Conservation (phyloP, 2,888 invertebrate species). For the Stenotaenia linearis region DNA sequence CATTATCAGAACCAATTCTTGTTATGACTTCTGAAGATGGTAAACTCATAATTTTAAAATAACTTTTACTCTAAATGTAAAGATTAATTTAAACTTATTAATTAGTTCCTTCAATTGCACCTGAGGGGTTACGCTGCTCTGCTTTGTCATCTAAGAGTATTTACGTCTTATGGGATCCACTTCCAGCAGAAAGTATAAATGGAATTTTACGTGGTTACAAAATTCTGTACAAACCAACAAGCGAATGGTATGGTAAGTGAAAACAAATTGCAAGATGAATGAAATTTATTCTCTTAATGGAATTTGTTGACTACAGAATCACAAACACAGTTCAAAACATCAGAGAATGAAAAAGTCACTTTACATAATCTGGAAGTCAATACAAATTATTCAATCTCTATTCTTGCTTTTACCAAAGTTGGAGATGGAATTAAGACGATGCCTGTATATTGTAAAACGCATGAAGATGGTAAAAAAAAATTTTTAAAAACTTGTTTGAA, state of each 20-base stretch:
- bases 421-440: constrained; percentile 75
- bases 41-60: neutral
- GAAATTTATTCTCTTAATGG: no score
- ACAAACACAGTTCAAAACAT: neutral
- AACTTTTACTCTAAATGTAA: neutral
- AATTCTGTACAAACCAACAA: neutral
- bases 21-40: neutral
- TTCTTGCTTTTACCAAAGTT: constrained; percentile 74
- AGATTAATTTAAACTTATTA: neutral
- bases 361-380: constrained; percentile 59
- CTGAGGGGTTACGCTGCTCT: neutral
- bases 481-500: neutral
- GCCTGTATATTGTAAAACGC: constrained; percentile 72
- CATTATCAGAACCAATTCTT: neutral
- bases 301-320: neutral
- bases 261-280: no score
- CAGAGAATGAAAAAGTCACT: neutral
- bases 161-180: constrained; percentile 26
- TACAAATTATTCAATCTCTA: constrained; percentile 80
- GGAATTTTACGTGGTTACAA: neutral
- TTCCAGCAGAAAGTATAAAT: neutral
- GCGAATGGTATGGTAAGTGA: constrained; percentile 27
- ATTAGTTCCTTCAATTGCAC: neutral
- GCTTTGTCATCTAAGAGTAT: constrained; percentile 6
- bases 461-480: constrained; percentile 64